Evolutionary conservation across 2,113 vertebrate species (phyloP), one percentile per base, ranked within the genome.

Genomic region (Halcyon senegalensis): DNA sequence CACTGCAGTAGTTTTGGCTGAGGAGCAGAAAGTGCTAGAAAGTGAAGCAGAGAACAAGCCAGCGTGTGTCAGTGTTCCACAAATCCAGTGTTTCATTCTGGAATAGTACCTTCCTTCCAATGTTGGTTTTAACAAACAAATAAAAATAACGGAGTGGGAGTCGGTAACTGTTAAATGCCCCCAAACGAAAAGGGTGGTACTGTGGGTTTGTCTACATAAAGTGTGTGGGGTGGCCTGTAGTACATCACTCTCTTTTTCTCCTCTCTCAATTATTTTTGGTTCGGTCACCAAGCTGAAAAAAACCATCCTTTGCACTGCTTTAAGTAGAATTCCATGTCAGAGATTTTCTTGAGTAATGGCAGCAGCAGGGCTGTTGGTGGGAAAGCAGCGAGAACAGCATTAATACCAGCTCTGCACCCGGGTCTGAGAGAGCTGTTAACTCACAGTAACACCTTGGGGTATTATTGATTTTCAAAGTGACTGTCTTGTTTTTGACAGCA

Each of bases 381-480:
- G 86, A 64, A 86, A 68, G 76, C 18, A 17, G 60, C n/a, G 33
- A 78, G 88, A 87, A 2, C 68, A 53, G 83, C 80, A 72, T 90
- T 58, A 86, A 89, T 77, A 75, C 74, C 94, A 53, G 73, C 90
- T 44, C 89, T 67, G 79, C 12, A 39, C 88, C 56, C 1, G 25
- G 88, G 64, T 88, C 90, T 60, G 8, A 11, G 90, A 86, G 90
- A 90, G 92, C 90, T 84, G 90, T 89, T 92, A 89, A 84, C 86
- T 91, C 96, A 92, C 90, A 89, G 11, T 79, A 87, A 92, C 92
- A 94, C 90, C 69, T 92, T 31, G 16, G 92, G 95, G 69, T 80
- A 90, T 79, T 95, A 96, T 92, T 84, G 94, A 95, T 96, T 96
- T 96, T 92, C 90, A 94, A 14, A 95, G 92, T 50, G 66, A 89